Evolutionary conservation across 2,113 vertebrate species (phyloP), one percentile per base, ranked within the genome.

Genomic region (Peucedramus taeniatus): DNA sequence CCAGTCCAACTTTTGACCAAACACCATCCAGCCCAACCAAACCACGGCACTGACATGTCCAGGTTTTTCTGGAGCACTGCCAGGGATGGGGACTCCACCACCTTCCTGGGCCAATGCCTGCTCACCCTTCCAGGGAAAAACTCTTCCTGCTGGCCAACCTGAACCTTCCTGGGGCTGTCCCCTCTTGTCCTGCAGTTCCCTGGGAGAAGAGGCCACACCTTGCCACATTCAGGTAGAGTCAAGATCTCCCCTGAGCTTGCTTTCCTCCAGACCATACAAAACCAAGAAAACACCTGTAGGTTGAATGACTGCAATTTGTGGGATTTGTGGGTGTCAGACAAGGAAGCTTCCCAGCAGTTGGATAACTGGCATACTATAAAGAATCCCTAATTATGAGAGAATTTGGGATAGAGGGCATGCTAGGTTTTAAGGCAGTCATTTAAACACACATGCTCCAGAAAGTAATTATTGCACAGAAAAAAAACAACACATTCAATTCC

Each of bases 301-400:
- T 1, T 11, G 27, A 24, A 50, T 39, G 12, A 50, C 6, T 31
- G 33, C 47, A 35, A 35, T 27, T 61, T 94, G 51, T 28, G 57
- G 74, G 47, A 35, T 27, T 61, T 94, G 51, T 28, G 57, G 74
- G 47, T 23, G 11, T 45, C 18, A 84, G 76, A 82, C 68, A 69
- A 75, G 64, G 44, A 76, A 45, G 37, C 66, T 86, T 94, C 85
- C 64, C 39, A 91, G 45, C 81, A 90, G 71, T 87, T 74, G 44
- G 81, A 40, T 69, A 94, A 95, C 40, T 83, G 83, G 79, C 80
- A 83, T 39, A 65, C 37, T 61, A 18, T n/a, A 85, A 94, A 24
- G 87, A 96, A 93, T 95, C 83, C 53, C 81, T 81, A 96, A 97
- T 94, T 95, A 94, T 49, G 60, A 83, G 61, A 91, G 53, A 97